Conservation (phyloP, 2,113 vertebrate species). For the Syngnathoides biaculeatus region DNA sequence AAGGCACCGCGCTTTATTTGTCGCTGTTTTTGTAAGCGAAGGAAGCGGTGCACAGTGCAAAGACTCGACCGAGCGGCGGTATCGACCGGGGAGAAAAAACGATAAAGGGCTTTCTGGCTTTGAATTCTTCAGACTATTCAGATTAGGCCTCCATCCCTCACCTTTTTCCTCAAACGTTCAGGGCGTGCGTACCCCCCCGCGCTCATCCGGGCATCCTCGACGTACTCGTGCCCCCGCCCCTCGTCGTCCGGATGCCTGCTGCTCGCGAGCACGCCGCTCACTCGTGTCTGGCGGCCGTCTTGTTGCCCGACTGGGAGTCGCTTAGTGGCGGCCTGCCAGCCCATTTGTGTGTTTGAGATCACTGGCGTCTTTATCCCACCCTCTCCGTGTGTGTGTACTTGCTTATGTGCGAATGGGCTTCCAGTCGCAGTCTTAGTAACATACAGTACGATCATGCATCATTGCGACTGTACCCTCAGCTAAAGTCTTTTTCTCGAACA, state of each 20-base stretch:
- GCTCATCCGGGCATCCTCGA: constrained; percentile 5
- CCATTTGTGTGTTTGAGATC: constrained; percentile 62
- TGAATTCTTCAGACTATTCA: constrained; percentile 49
- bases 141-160: constrained; percentile 30
- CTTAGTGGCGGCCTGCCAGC: constrained; percentile 57
- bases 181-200: neutral
- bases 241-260: constrained; percentile 31
- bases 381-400: constrained; percentile 7
- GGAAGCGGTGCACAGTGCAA: neutral
- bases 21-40: neutral
- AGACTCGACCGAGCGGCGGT: constrained; percentile 19
- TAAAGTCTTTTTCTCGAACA: too few relatives aligned
- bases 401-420: too few relatives aligned
- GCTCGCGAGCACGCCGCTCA: constrained; percentile 58
- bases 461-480: neutral
- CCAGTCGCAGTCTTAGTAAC: neutral
- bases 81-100: constrained; percentile 55
- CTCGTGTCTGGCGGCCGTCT: constrained; percentile 49
- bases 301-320: constrained; percentile 49
- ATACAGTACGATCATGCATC: neutral
- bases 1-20: neutral
- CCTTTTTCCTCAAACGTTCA: neutral
- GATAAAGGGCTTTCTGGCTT: constrained; percentile 52
- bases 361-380: constrained; percentile 60
- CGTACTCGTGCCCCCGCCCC: constrained; percentile 6